Percentiles rank a stretch among this genome's conserved stretches.
Conservation (phyloP, 2,888 invertebrate genomes). For the Homarus gammarus region DNA sequence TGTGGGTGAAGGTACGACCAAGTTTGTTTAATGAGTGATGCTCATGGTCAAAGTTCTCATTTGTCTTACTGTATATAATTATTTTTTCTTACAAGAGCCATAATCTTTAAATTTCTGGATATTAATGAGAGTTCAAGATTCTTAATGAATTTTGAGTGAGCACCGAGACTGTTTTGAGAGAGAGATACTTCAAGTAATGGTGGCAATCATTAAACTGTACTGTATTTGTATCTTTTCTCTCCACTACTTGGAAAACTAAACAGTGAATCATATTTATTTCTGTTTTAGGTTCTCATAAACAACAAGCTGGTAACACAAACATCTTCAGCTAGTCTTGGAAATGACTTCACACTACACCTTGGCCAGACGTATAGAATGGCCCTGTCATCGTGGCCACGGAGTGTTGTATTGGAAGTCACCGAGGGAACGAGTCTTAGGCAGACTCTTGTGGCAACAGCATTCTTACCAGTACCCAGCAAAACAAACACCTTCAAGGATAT, state of each 20-base stretch:
- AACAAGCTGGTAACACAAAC: slow-evolving; percentile 68
- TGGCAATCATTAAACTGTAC: too few species aligned
- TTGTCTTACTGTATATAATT: too few species aligned
- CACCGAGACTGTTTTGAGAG: too few species aligned
- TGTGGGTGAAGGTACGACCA: slow-evolving; percentile 52
- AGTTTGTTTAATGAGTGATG: too few species aligned
- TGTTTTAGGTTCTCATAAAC: slow-evolving; percentile 64
- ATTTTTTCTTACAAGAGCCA: too few species aligned
- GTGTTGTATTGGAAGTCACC: slow-evolving; percentile 46
- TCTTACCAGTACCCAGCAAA: slow-evolving; percentile 49
- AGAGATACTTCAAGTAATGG: too few species aligned
- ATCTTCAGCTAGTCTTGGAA: slow-evolving; percentile 30
- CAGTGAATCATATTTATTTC: neutral
- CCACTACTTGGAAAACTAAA: too few species aligned
- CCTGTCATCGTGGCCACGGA: slow-evolving; percentile 57
- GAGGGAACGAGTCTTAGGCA: slow-evolving; percentile 58
- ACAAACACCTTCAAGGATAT: slow-evolving; percentile 5
- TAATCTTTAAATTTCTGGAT: too few species aligned
- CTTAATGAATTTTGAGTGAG: too few species aligned
- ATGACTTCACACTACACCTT: slow-evolving; percentile 52
- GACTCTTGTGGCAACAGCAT: slow-evolving; percentile 38
- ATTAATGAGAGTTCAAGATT: too few species aligned
- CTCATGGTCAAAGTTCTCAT: too few species aligned
- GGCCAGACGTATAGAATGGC: slow-evolving; percentile 53
- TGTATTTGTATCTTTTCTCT: too few species aligned